Evolutionary conservation across 2,797 vertebrate species (phyloP).

Genomic region (Enteromius afrohamiltoni): DNA sequence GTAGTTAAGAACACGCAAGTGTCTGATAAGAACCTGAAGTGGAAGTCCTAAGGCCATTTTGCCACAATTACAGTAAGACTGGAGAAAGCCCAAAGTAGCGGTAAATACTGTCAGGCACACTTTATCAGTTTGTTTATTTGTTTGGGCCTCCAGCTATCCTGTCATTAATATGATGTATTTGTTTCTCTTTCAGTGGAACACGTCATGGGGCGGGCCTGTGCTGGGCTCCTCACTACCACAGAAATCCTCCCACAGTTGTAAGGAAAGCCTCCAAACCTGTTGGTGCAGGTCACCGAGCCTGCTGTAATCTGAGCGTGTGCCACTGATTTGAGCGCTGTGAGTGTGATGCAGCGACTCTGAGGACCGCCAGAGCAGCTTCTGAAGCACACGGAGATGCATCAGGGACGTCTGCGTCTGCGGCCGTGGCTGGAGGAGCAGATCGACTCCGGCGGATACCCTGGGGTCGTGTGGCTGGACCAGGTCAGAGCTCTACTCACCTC

Average conservation of each 20-base stretch:
- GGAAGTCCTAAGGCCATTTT: neutral
- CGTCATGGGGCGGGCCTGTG: neutral
- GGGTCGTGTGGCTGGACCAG: constrained; percentile 81
- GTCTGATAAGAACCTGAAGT: neutral
- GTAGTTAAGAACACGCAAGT: neutral
- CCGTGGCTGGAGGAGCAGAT: constrained; percentile 84
- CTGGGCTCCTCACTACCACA: constrained; percentile 39
- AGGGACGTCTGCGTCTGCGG: constrained; percentile 76
- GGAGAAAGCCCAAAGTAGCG: neutral
- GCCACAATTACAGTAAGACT: neutral
- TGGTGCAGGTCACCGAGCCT: constrained; percentile 54
- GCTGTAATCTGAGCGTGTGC: neutral
- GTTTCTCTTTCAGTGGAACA: neutral
- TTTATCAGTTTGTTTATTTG: neutral
- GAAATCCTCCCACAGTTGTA: constrained; percentile 58
- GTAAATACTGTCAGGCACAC: neutral
- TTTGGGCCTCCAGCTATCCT: neutral
- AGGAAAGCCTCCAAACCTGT: constrained; percentile 62
- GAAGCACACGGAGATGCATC: constrained; percentile 70
- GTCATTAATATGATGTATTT: neutral
- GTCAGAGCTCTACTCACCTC: constrained; percentile 56
- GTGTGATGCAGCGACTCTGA: neutral
- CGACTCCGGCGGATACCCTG: constrained; percentile 78
- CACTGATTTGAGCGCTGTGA: neutral
- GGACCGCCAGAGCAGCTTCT: neutral